A percentile compares a stretch with the other conserved stretches of the same genome.
Evolutionary conservation across 2,888 invertebrate genomes (phyloP).

Genomic region (Ganaspis brasiliensis): DNA sequence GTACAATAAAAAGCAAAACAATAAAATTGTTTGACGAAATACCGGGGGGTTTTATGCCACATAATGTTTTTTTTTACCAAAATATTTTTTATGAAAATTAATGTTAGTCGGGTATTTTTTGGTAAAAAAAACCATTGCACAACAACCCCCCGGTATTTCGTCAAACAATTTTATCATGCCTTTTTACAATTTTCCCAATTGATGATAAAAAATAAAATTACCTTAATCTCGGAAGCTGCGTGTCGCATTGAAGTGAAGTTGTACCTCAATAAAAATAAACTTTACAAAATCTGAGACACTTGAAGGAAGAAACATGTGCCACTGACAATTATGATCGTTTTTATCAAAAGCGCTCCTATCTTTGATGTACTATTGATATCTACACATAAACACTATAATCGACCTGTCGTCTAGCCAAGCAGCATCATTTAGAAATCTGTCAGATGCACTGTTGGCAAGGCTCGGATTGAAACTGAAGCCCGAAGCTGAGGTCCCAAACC

Average conservation of each 20-base stretch:
- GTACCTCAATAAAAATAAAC: neutral
- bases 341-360: neutral
- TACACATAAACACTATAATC: neutral
- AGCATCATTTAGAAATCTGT: neutral
- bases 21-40: too few species aligned
- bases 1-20: too few species aligned
- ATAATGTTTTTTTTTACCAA: too few species aligned
- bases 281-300: neutral
- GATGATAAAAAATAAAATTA: neutral
- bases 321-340: neutral
- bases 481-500: constrained; percentile 40
- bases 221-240: constrained; percentile 68
- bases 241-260: constrained; percentile 68
- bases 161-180: too few species aligned
- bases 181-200: too few species aligned
- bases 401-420: constrained; percentile 7
- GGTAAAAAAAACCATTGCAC: too few species aligned
- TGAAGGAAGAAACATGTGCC: constrained; percentile 10
- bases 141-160: too few species aligned
- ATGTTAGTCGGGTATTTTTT: too few species aligned
- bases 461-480: constrained; percentile 62
- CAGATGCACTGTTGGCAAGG: constrained; percentile 53
- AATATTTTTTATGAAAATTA: too few species aligned
- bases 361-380: neutral
- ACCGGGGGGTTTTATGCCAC: too few species aligned